These are phyloP conservation scores for Phalera bucephala DNA, from an alignment of 2,888 invertebrate species.

Conservation along the genomic window DNA sequence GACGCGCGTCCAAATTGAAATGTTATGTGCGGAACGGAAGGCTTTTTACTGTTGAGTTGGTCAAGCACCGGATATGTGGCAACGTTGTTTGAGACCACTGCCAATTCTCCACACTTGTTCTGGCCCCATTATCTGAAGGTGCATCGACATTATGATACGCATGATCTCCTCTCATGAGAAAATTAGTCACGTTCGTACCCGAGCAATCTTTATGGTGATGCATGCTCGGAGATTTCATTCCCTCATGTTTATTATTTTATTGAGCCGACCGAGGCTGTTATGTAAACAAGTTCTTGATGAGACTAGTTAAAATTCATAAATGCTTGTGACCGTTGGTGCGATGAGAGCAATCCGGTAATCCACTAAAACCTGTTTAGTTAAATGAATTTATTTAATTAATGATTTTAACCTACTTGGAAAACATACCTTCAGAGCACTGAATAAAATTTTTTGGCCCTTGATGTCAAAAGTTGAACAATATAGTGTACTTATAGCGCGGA, in stretches of 20 bases:
- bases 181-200: slow-evolving; percentile 47
- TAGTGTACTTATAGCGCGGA: too few species aligned
- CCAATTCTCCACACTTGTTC: slow-evolving; percentile 40
- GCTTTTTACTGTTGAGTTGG: slow-evolving; percentile 62
- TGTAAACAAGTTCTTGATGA: slow-evolving; percentile 31
- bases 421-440: too few species aligned
- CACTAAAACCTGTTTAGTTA: slow-evolving; percentile 41
- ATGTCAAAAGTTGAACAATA: too few species aligned
- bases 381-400: slow-evolving; percentile 2
- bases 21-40: slow-evolving; percentile 76
- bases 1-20: slow-evolving; percentile 61
- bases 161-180: slow-evolving; percentile 37
- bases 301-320: slow-evolving; percentile 46
- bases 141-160: slow-evolving; percentile 36
- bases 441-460: too few species aligned
- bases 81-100: slow-evolving; percentile 45
- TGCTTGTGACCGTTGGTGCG: slow-evolving; percentile 35
- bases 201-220: slow-evolving; percentile 39
- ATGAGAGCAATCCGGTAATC: slow-evolving; percentile 31
- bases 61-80: slow-evolving; percentile 71
- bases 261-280: slow-evolving; percentile 12
- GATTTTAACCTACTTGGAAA: neutral
- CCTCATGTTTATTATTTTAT: slow-evolving; percentile 7
- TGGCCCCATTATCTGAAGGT: slow-evolving; percentile 31
- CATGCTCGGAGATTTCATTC: slow-evolving; percentile 15